A percentile compares a stretch with the other conserved stretches of the same genome.
phyloP scores from a whole-genome alignment of 2,113 vertebrate genomes.

The Xyliphius kryptos region DNA sequence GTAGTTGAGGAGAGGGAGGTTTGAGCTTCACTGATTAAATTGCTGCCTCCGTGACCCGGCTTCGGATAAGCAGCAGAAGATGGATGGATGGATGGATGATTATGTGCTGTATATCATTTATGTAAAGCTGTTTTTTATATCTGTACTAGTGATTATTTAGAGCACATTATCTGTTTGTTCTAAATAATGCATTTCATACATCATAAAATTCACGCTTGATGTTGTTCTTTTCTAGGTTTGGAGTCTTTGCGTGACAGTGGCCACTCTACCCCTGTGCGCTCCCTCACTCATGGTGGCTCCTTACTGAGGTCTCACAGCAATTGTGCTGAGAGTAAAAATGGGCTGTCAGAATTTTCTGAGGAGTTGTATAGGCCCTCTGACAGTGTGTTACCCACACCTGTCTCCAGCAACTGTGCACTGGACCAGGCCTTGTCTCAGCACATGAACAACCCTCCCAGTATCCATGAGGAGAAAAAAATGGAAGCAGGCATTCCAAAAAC shows the following conservation, averaged over 20 bases:
- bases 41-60: too few relatives aligned
- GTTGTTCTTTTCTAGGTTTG: conserved; percentile 67
- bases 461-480: conserved; percentile 87
- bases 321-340: conserved; percentile 66
- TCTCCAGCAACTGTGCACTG: conserved; percentile 82
- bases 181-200: too few relatives aligned
- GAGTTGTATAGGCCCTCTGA: conserved; percentile 86
- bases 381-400: conserved; percentile 91
- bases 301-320: conserved; percentile 70
- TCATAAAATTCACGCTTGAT: too few relatives aligned
- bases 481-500: conserved; percentile 65
- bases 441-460: conserved; percentile 83
- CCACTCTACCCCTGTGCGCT: conserved; percentile 88
- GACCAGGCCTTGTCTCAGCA: conserved; percentile 68
- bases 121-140: too few relatives aligned
- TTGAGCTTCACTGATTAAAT: too few relatives aligned
- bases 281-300: conserved; percentile 82
- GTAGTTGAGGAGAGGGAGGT: too few relatives aligned
- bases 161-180: too few relatives aligned
- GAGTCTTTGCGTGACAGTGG: conserved; percentile 91
- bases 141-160: too few relatives aligned
- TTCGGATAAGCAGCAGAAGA: too few relatives aligned
- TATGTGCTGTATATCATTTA: too few relatives aligned
- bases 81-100: too few relatives aligned
- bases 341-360: conserved; percentile 79